Percentiles rank a stretch among this genome's conserved stretches.
These are phyloP conservation scores for Hylia prasina DNA, from an alignment of 2,113 vertebrate genomes.

Conservation along the genomic window DNA sequence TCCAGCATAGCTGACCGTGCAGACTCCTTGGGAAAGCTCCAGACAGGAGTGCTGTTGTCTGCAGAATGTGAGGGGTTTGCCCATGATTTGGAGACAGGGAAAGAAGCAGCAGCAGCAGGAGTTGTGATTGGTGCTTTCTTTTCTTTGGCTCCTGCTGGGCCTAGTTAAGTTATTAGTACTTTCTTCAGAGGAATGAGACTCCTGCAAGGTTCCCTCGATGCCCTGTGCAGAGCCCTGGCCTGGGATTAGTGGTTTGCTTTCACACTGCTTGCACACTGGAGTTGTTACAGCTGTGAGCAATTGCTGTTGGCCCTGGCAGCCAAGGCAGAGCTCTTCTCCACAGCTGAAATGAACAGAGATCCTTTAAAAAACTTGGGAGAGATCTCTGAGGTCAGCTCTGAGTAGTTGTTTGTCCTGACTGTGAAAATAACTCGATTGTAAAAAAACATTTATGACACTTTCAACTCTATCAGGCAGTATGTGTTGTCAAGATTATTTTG, in stretches of 20 bases:
- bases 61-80: not conserved
- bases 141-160: not conserved
- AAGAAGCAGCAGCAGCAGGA: not conserved
- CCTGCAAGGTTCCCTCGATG: not conserved
- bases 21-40: not conserved
- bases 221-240: not conserved
- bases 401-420: slow-evolving; percentile 13
- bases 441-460: slow-evolving; percentile 3
- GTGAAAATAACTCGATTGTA: slow-evolving; percentile 11
- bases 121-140: not conserved
- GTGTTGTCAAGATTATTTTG: slow-evolving; percentile 29
- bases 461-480: not conserved
- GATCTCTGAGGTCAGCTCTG: not conserved
- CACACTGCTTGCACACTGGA: not conserved
- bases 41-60: not conserved
- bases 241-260: slow-evolving; percentile 1
- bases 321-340: not conserved
- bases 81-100: not conserved
- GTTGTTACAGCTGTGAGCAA: slow-evolving; percentile 41
- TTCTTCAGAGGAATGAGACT: not conserved
- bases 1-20: not conserved
- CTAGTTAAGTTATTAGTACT: not conserved
- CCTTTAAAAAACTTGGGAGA: slow-evolving; percentile 10
- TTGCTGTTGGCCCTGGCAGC: slow-evolving; percentile 13
- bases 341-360: not conserved